Conservation (phyloP, 2,888 invertebrate genomes). For the Leptinotarsa tumamoca region DNA sequence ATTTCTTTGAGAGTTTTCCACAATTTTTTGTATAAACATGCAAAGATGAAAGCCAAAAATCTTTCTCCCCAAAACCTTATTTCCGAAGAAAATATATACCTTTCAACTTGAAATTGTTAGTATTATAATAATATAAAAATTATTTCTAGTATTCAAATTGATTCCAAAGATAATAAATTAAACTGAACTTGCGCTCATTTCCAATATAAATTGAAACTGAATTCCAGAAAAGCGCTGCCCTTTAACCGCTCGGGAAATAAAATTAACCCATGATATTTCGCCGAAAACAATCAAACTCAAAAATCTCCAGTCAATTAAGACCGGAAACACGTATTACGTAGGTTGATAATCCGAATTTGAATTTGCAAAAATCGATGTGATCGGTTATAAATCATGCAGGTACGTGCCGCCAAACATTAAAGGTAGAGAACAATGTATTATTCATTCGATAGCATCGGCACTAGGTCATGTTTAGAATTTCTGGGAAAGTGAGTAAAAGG, state of each 20-base stretch:
- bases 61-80: no score
- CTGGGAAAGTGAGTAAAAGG: constrained; percentile 36
- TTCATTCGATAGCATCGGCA: constrained; percentile 34
- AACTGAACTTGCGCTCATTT: neutral
- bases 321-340: constrained; percentile 10
- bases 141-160: no score
- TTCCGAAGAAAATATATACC: no score
- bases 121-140: no score
- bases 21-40: no score
- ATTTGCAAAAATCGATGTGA: constrained; percentile 24
- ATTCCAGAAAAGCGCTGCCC: constrained; percentile 1
- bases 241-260: neutral
- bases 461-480: constrained; percentile 36
- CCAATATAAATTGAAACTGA: neutral
- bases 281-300: constrained; percentile 16
- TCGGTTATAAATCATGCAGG: constrained; percentile 23
- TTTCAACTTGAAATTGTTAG: no score
- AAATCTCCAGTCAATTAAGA: constrained; percentile 6
- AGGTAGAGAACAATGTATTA: constrained; percentile 31
- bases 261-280: neutral
- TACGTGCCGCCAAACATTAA: constrained; percentile 30
- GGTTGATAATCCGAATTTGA: constrained; percentile 14
- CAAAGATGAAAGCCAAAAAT: no score
- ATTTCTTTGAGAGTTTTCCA: no score
- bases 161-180: no score